These are phyloP conservation scores for Mimas tiliae DNA, from an alignment of 2,888 invertebrate genomes.

Conservation along the genomic window DNA sequence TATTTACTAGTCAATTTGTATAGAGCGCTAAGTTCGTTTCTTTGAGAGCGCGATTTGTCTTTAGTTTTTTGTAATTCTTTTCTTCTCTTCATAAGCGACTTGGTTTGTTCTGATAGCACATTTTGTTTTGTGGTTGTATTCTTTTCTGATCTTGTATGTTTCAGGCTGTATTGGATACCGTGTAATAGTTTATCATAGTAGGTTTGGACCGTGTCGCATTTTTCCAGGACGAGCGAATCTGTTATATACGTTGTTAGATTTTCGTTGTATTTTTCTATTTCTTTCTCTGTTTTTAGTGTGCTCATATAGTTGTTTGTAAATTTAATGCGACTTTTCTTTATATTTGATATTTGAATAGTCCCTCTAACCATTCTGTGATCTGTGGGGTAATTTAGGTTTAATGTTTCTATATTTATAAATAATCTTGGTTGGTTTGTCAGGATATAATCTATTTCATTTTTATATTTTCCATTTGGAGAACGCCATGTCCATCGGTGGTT, in stretches of 20 bases:
- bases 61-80: constrained; percentile 31
- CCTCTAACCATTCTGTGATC: too few species aligned
- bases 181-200: too few species aligned
- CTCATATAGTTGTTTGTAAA: not conserved
- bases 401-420: constrained; percentile 1
- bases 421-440: not conserved
- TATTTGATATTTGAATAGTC: too few species aligned
- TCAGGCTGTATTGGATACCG: too few species aligned
- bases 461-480: constrained; percentile 3
- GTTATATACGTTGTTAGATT: not conserved
- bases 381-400: not conserved
- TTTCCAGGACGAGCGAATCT: constrained; percentile 1
- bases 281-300: not conserved
- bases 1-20: too few species aligned
- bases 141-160: too few species aligned
- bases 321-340: too few species aligned
- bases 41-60: too few species aligned
- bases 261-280: constrained; percentile 31
- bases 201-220: too few species aligned
- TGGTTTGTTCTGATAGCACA: constrained; percentile 32
- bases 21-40: too few species aligned
- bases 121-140: too few species aligned
- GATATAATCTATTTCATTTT: constrained; percentile 3
- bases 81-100: constrained; percentile 31
- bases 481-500: not conserved